Conservation (phyloP, 1,140 invertebrate species). For the Manduca sexta region DNA sequence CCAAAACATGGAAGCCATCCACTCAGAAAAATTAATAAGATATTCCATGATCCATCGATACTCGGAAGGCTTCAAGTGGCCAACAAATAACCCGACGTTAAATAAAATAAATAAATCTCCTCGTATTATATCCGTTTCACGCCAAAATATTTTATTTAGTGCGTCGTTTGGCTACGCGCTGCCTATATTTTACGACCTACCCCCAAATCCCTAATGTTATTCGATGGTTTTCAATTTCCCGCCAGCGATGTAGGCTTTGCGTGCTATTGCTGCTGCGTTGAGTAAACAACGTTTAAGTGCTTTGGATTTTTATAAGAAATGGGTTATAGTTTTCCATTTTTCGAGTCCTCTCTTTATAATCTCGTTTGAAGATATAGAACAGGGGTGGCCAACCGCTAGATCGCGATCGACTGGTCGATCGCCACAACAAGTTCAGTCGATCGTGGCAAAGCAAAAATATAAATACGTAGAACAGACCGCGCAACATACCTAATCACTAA, state of each 20-base stretch:
- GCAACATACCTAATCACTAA: no score
- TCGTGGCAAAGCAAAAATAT: no score
- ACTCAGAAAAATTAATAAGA: neutral
- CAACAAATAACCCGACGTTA: conserved; percentile 8
- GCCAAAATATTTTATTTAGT: conserved; percentile 39
- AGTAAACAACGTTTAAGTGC: no score
- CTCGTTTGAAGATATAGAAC: no score
- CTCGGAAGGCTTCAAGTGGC: neutral
- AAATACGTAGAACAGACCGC: no score
- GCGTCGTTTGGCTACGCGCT: conserved; percentile 15
- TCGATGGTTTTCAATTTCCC: conserved; percentile 54
- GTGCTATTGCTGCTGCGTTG: no score
- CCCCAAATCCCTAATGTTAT: conserved; percentile 47
- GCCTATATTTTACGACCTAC: conserved; percentile 43
- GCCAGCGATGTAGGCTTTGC: conserved; percentile 23
- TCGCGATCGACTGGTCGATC: no score
- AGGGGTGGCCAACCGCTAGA: no score
- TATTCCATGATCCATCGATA: neutral
- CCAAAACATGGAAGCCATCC: neutral
- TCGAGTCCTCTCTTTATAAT: no score
- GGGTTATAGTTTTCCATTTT: no score
- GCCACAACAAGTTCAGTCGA: no score
- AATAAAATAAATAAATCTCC: conserved; percentile 24
- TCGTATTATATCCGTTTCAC: conserved; percentile 17
- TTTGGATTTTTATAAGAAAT: no score